Conservation (phyloP, 2,888 invertebrate genomes). For the Theretra japonica region DNA sequence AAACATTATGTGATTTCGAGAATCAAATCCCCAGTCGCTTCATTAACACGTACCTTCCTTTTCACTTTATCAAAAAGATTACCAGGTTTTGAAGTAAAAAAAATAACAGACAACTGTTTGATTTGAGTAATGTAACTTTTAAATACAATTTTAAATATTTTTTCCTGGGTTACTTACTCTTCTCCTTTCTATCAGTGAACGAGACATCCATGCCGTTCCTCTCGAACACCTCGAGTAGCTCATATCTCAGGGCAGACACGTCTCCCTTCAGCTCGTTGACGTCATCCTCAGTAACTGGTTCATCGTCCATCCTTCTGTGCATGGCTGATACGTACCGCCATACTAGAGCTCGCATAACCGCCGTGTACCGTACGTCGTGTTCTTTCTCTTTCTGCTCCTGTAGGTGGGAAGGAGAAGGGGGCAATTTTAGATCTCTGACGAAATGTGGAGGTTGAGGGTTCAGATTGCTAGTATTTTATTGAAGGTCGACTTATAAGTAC, state of each 20-base stretch:
- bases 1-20: too few relatives aligned
- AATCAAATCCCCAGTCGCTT: too few relatives aligned
- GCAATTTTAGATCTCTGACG: background rate
- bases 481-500: too few relatives aligned
- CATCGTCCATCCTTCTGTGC: constrained; percentile 93
- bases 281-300: constrained; percentile 95
- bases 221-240: constrained; percentile 94
- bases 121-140: too few relatives aligned
- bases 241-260: constrained; percentile 95
- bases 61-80: too few relatives aligned
- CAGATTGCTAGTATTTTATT: too few relatives aligned
- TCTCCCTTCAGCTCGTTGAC: constrained; percentile 97
- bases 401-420: constrained; percentile 10
- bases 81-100: too few relatives aligned
- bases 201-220: constrained; percentile 95
- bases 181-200: constrained; percentile 89
- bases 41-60: too few relatives aligned
- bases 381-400: constrained; percentile 87
- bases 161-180: constrained; percentile 88
- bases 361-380: constrained; percentile 88
- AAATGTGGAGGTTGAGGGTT: too few relatives aligned
- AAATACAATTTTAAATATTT: too few relatives aligned
- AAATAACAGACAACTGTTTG: too few relatives aligned
- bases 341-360: constrained; percentile 95
- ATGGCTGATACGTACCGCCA: constrained; percentile 96